Evolutionary conservation across 2,113 vertebrate species (phyloP).

Genomic region (Suricata suricatta): DNA sequence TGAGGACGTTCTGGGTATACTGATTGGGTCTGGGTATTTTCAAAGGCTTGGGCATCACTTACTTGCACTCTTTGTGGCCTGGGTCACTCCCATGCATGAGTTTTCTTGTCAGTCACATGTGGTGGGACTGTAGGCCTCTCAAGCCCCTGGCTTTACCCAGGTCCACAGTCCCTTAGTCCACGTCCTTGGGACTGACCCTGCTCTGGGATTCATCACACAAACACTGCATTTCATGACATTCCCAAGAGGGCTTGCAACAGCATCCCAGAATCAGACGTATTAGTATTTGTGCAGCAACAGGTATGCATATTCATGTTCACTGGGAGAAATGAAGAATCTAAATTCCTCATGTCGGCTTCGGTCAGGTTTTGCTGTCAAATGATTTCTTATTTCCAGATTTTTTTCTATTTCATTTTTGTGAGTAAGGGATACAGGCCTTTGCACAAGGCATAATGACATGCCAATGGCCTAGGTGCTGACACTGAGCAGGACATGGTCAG

Average conservation of each 20-base stretch:
- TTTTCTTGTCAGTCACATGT: neutral
- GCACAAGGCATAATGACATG: neutral
- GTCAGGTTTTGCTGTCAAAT: neutral
- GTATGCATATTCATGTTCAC: neutral
- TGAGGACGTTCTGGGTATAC: neutral
- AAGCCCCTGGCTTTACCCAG: neutral
- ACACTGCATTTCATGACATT: neutral
- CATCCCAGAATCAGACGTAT: neutral
- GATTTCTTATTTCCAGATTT: constrained; percentile 3
- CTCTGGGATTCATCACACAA: neutral
- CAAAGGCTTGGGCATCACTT: neutral
- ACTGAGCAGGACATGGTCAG: rapidly evolving
- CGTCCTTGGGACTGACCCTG: neutral
- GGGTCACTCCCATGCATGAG: neutral
- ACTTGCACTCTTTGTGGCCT: neutral
- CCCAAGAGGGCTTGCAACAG: neutral
- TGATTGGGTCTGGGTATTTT: neutral
- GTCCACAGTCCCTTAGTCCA: neutral
- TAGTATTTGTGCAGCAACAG: neutral
- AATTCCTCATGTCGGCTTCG: neutral
- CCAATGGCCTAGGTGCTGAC: neutral
- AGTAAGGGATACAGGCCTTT: neutral
- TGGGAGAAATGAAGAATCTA: neutral
- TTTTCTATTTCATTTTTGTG: neutral
- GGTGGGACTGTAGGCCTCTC: neutral